These are phyloP conservation scores for Yasuhikotakia modesta DNA, from an alignment of 2,797 vertebrate species.

Conservation along the genomic window DNA sequence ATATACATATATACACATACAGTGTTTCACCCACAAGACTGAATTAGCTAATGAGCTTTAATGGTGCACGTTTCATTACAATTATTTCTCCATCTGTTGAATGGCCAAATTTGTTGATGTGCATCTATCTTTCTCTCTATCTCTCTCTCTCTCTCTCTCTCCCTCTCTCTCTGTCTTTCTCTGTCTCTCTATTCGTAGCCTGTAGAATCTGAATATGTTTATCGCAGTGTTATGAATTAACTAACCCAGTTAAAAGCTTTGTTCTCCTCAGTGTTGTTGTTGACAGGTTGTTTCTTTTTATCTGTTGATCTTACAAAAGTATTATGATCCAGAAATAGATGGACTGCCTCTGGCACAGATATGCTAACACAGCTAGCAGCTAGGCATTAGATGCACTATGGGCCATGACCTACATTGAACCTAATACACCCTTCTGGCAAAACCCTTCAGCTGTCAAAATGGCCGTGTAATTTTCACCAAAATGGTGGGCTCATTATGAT, in stretches of 20 bases:
- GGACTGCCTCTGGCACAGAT: constrained; percentile 24
- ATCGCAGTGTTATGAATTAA: constrained; percentile 7
- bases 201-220: background rate
- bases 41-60: background rate
- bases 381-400: constrained; percentile 4
- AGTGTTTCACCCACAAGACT: background rate
- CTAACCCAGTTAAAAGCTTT: constrained; percentile 20
- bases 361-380: constrained; percentile 13
- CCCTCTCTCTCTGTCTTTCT: background rate
- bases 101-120: background rate
- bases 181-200: background rate
- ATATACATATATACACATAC: no score
- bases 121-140: background rate
- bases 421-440: constrained; percentile 12
- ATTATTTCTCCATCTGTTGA: background rate
- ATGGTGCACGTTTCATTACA: background rate
- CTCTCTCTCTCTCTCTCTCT: background rate
- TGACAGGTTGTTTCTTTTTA: constrained; percentile 22
- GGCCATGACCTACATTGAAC: constrained; percentile 12
- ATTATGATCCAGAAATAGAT: constrained; percentile 1
- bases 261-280: constrained; percentile 20
- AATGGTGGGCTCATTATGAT: background rate
- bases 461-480: background rate
- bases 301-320: background rate
- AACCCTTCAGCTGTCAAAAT: constrained; percentile 11